A percentile compares a stretch with the other conserved stretches of the same genome.
Evolutionary conservation across 2,797 vertebrate genomes (phyloP).

Genomic region (Liparis tanakae): DNA sequence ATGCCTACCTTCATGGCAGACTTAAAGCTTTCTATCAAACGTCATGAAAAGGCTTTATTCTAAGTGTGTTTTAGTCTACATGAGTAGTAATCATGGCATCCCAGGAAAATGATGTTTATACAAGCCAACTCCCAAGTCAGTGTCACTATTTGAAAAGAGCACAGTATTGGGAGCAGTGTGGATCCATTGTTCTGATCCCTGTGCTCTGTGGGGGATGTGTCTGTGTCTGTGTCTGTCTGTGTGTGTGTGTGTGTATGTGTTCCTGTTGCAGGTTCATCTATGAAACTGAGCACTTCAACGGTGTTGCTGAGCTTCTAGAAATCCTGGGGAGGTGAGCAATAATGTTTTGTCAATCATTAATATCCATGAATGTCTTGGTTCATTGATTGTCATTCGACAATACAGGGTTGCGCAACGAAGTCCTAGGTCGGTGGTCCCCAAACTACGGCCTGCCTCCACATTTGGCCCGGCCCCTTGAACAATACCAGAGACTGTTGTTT

Average conservation of each 20-base stretch:
- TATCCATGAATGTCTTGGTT: background rate
- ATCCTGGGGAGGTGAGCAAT: slow-evolving; percentile 93
- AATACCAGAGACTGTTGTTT: no score
- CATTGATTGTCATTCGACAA: background rate
- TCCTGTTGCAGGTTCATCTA: slow-evolving; percentile 91
- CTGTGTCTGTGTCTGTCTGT: background rate
- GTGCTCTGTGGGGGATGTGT: background rate
- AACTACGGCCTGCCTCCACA: no score
- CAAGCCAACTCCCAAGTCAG: background rate
- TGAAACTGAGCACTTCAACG: slow-evolving; percentile 98
- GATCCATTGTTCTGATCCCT: slow-evolving; percentile 21
- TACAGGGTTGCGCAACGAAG: background rate
- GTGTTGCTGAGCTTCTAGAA: slow-evolving; percentile 96
- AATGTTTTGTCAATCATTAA: background rate
- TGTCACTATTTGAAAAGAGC: background rate
- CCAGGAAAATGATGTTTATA: background rate
- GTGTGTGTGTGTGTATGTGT: slow-evolving; percentile 15
- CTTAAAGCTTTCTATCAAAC: background rate
- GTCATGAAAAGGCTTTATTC: background rate
- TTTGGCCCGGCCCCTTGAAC: no score
- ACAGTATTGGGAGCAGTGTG: background rate
- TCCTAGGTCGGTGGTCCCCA: background rate
- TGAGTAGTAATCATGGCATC: background rate
- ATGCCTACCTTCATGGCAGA: background rate
- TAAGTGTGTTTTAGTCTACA: no score